phyloP scores from a whole-genome alignment of 2,797 vertebrate genomes.

The Gadopsis bispinosus region DNA sequence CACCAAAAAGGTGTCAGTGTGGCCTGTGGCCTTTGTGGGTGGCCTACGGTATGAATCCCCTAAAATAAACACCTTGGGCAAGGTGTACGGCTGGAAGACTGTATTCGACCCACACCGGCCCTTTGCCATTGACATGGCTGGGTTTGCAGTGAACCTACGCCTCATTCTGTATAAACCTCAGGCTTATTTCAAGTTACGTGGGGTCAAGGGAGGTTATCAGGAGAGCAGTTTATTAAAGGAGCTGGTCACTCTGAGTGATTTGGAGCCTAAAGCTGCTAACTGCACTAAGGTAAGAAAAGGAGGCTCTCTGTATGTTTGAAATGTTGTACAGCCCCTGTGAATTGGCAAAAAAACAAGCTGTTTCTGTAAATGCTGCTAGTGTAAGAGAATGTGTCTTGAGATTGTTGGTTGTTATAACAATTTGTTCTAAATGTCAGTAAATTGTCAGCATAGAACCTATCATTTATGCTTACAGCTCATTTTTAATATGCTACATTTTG shows the following conservation, averaged over 20 bases:
- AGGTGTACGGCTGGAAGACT: slow-evolving; percentile 92
- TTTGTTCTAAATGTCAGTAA: slow-evolving; percentile 34
- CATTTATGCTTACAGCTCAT: slow-evolving; percentile 6
- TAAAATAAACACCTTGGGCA: slow-evolving; percentile 87
- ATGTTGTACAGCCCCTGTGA: background rate
- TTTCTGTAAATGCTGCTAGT: slow-evolving; percentile 5
- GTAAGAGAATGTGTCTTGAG: slow-evolving; percentile 9
- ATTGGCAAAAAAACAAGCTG: slow-evolving; percentile 4
- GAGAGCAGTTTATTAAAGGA: slow-evolving; percentile 91
- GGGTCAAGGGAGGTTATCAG: slow-evolving; percentile 91
- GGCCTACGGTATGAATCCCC: slow-evolving; percentile 91
- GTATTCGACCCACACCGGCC: slow-evolving; percentile 91
- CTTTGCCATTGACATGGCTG: slow-evolving; percentile 94
- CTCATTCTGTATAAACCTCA: slow-evolving; percentile 89
- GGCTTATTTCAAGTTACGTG: slow-evolving; percentile 90
- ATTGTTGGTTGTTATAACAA: slow-evolving; percentile 23
- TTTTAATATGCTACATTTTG: slow-evolving; percentile 24
- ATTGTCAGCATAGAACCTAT: slow-evolving; percentile 42
- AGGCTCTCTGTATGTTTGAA: slow-evolving; percentile 3
- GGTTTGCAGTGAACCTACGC: slow-evolving; percentile 90
- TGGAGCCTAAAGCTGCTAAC: slow-evolving; percentile 93
- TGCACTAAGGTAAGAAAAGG: slow-evolving; percentile 89
- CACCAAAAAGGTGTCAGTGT: slow-evolving; percentile 90
- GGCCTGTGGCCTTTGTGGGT: slow-evolving; percentile 92
- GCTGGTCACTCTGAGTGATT: slow-evolving; percentile 88